Evolutionary conservation across 2,797 vertebrate species (phyloP), one percentile per base, ranked within the genome.

Genomic region (Huso huso): DNA sequence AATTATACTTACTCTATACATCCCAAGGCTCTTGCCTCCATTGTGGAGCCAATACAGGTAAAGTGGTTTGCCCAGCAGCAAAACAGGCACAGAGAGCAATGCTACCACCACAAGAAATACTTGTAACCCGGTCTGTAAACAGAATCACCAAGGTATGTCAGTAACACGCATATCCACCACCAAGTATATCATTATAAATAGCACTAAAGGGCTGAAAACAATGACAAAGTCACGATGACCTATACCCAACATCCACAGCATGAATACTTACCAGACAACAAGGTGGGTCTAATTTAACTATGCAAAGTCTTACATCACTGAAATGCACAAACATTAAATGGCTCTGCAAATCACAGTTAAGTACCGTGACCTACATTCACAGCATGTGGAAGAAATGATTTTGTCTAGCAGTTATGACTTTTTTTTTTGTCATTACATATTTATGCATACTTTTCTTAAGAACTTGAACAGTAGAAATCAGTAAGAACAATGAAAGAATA

Each of bases 21-120:
- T 83, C 6, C 91, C 87, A 62, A 98, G 84, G 73, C 90, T 89
- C 71, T 83, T 90, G 62, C 89, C 89, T 55, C 94, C 95, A 0
- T 91, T 90, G 76, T 94, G 90, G 58, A 94, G 76, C 95, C 96
- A 98, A 8, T 93, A 89, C 53, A 99, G 78, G 79, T 97, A 97
- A 10, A 97, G 81, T 0, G 97, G 97, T 78, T 95, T 98, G 23
- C 95, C 97, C 57, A 98, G 72, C 72, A 99, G 88, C 84, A 99
- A 81, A 37, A 99, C 89, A 0, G 96, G 97, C 60, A 96, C 90
- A 0, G 91, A 92, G 74, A 98, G 72, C 48, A 91, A 71, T 0
- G 94, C 93, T 64, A 96, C 49, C 0, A 83, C 72, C 12, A 98
- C 73, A 51, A 99, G 79, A 80, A 95, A 89, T 1, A 86, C 82